Base-by-base conservation (phyloP, 1,140 invertebrate genomes). In the Drosophila littoralis region DNA sequence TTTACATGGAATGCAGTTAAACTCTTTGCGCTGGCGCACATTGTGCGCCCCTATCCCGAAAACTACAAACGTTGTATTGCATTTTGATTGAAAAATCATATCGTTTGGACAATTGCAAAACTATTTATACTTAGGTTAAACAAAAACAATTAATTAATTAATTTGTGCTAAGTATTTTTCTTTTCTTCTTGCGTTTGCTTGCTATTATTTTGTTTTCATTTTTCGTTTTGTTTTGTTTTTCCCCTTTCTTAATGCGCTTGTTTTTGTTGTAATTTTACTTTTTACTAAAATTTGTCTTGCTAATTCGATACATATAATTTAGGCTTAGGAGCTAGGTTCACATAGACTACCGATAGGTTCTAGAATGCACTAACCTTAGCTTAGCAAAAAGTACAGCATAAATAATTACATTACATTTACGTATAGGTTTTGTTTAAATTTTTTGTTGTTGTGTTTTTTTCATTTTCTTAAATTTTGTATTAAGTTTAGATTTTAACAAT, bases 351-450 rank as follows among this genome's bases (percentile, higher is more conserved):
- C 77, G 84, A 89, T 89, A 89, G 59, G 68, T 90, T 89, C 81
- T 84, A 88, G 83, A 92, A 91, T 91, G 91, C 90, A 91, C 91
- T 91, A 92, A 91, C 90, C 90, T 91, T 91, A 91, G 81, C 79
- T 90, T 89, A 89, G 84, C 81, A 71, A 84, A 90, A 84, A 89
- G 81, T 90, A 89, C 84, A 90, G 85, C 85, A 89, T 89, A 89
- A 89, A 89, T 89, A 85, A 89, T 84, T 89, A 89, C 84, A 90
- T 88, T 88, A 89, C 80, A 89, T 84, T 83, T 88, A 71, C 36
- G 42, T 77, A 81, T 64, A 46, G 61, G 71, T 75, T 68, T 4
- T 28, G 22, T 28, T 28, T 28, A 5, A 28, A 28, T 71, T 40
- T 54, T 17, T 48, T 17, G n/a, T 17, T 15, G 12, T 38, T 8